A percentile compares a stretch with the other conserved stretches of the same genome.
Evolutionary conservation across 2,113 vertebrate species (phyloP).

Genomic region (Apaloderma vittatum): DNA sequence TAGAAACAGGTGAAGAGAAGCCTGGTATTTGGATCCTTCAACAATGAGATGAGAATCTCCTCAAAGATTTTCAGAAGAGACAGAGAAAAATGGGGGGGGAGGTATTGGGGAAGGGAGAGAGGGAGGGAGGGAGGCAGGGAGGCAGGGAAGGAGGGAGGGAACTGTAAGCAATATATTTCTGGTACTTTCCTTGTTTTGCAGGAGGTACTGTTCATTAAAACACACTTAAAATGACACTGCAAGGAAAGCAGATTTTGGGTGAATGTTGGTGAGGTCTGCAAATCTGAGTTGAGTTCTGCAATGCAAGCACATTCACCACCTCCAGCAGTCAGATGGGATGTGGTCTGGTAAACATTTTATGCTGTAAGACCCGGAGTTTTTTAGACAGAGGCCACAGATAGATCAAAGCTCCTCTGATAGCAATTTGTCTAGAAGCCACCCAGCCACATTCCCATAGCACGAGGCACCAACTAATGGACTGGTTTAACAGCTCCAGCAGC

Average conservation of each 20-base stretch:
- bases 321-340: neutral
- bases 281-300: neutral
- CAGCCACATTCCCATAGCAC: neutral
- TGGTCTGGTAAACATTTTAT: neutral
- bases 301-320: neutral
- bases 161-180: neutral
- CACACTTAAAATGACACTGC: neutral
- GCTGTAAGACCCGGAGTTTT: neutral
- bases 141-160: neutral
- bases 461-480: neutral
- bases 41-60: neutral
- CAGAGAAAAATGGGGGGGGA: neutral
- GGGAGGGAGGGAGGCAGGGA: neutral
- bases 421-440: neutral
- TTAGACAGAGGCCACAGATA: neutral
- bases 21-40: neutral
- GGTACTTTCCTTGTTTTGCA: neutral
- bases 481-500: neutral
- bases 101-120: too few species aligned
- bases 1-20: neutral
- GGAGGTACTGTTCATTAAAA: constrained; percentile 22
- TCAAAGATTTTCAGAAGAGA: neutral
- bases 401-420: neutral
- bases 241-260: constrained; percentile 8
- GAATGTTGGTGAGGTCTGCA: neutral